phyloP scores from a whole-genome alignment of 2,888 invertebrate species.

The Chrysopilus asiliformis region DNA sequence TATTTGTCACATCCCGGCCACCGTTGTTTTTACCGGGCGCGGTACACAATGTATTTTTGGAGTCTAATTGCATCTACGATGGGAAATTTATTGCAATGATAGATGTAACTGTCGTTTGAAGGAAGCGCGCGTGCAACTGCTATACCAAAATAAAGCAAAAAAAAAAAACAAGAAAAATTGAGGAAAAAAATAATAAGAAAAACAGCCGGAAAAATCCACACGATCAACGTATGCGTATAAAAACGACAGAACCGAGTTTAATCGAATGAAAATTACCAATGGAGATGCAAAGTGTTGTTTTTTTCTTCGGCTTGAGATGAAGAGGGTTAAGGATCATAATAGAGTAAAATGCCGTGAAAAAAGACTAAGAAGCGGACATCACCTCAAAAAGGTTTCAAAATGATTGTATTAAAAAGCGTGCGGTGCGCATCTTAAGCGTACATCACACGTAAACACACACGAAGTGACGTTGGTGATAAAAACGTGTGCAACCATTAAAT shows the following conservation, averaged over 20 bases:
- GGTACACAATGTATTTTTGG: too few relatives aligned
- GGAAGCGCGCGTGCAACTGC: not conserved
- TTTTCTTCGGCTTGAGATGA: too few relatives aligned
- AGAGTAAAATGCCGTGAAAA: too few relatives aligned
- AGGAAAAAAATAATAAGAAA: conserved; percentile 2
- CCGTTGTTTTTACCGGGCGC: too few relatives aligned
- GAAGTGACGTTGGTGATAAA: too few relatives aligned
- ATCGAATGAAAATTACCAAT: too few relatives aligned
- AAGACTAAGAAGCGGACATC: conserved; percentile 1
- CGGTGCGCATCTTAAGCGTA: not conserved
- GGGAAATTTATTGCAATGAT: conserved; percentile 16
- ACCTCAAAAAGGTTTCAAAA: not conserved
- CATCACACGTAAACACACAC: not conserved
- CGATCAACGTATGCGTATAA: too few relatives aligned
- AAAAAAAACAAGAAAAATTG: not conserved
- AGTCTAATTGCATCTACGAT: conserved; percentile 14
- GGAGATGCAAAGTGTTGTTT: too few relatives aligned
- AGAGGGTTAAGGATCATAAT: too few relatives aligned
- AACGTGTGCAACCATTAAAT: conserved; percentile 9
- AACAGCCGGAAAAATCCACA: too few relatives aligned
- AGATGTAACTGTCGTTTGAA: conserved; percentile 11
- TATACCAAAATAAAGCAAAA: not conserved
- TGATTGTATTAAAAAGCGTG: not conserved
- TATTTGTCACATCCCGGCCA: too few relatives aligned
- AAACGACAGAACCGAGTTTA: too few relatives aligned